These are phyloP conservation scores for Diadema setosum DNA, from an alignment of 35 echinoderm and acorn worm genomes.

Conservation along the genomic window DNA sequence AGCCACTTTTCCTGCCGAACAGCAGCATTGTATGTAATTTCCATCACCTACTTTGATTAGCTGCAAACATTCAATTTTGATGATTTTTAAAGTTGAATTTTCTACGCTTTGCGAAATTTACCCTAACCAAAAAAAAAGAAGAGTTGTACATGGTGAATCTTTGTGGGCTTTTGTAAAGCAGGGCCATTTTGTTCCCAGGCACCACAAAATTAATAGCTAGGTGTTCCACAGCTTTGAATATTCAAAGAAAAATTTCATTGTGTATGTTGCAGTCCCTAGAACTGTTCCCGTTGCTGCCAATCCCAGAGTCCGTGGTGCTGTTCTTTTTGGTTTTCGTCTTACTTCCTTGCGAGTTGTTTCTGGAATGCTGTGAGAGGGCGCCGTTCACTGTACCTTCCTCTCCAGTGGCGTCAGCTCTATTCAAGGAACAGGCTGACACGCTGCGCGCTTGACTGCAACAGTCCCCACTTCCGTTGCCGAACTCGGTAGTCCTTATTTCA, in stretches of 20 bases:
- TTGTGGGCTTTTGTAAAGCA: too few species aligned
- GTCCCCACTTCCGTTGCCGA: background rate
- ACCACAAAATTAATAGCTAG: background rate
- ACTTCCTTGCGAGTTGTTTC: conserved; percentile 7
- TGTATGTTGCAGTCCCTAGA: conserved; percentile 40
- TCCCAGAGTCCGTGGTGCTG: conserved; percentile 43
- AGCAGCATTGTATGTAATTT: too few species aligned
- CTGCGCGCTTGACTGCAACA: background rate
- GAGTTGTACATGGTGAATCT: too few species aligned
- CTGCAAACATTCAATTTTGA: too few species aligned
- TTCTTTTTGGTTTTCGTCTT: conserved; percentile 42
- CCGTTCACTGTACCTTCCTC: background rate
- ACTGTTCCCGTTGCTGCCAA: conserved; percentile 48
- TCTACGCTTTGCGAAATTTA: too few species aligned
- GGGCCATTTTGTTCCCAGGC: too few species aligned
- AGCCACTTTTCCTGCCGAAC: too few species aligned
- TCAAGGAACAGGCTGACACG: conserved; percentile 10
- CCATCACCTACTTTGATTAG: too few species aligned
- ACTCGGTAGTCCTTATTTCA: conserved; percentile 4
- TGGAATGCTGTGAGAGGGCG: background rate
- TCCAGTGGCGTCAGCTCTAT: background rate
- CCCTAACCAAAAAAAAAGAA: too few species aligned
- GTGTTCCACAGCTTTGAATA: background rate
- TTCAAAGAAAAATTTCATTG: conserved; percentile 38
- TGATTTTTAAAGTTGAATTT: too few species aligned